phyloP scores from a whole-genome alignment of 2,113 vertebrate species.

The Raja brachyura region DNA sequence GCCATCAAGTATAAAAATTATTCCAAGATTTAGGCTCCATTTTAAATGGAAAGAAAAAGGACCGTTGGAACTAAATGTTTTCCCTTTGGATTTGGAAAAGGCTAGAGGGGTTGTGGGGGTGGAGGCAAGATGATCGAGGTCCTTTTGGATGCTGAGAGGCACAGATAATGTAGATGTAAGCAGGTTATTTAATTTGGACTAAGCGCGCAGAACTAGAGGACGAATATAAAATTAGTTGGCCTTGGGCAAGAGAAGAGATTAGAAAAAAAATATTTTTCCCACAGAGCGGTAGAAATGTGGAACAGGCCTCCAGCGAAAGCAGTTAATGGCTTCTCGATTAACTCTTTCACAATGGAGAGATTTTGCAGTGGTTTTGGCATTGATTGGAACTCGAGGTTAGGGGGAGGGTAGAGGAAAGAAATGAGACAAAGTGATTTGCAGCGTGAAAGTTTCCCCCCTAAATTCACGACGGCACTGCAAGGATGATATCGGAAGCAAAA shows the following conservation, averaged over 20 bases:
- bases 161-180: slow-evolving; percentile 33
- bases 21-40: slow-evolving; percentile 1
- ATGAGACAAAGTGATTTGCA: background rate
- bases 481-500: too few relatives aligned
- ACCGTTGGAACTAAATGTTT: background rate
- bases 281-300: slow-evolving; percentile 33
- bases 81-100: background rate
- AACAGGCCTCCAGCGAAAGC: slow-evolving; percentile 15
- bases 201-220: slow-evolving; percentile 29
- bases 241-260: slow-evolving; percentile 22
- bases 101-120: background rate
- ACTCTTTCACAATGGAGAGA: slow-evolving; percentile 13
- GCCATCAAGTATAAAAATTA: background rate
- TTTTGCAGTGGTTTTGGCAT: too few relatives aligned
- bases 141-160: slow-evolving; percentile 19
- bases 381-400: background rate
- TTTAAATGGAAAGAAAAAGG: background rate
- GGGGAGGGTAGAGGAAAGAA: too few relatives aligned
- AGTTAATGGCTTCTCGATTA: slow-evolving; percentile 11
- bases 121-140: background rate
- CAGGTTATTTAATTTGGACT: slow-evolving; percentile 37
- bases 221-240: slow-evolving; percentile 35
- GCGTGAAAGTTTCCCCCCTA: too few relatives aligned
- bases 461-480: too few relatives aligned
- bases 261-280: slow-evolving; percentile 25